Conservation (phyloP, 1,140 invertebrate species). For the Lutraria rhynchaena region DNA sequence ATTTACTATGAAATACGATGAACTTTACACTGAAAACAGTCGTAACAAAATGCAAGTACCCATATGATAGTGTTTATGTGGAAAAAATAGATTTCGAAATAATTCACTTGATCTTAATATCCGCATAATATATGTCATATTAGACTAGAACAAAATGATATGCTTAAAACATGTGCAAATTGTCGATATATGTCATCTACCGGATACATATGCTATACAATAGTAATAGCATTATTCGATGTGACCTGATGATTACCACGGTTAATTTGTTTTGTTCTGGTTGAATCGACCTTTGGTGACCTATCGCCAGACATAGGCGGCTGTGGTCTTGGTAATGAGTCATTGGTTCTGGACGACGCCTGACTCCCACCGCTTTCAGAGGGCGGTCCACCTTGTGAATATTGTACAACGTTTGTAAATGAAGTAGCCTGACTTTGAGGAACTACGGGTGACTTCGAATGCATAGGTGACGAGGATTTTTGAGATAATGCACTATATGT, state of each 20-base stretch:
- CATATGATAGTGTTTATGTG: too few relatives aligned
- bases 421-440: slow-evolving; percentile 24
- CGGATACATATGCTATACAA: slow-evolving; percentile 27
- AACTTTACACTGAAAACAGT: too few relatives aligned
- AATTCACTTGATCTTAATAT: too few relatives aligned
- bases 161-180: too few relatives aligned
- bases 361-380: slow-evolving; percentile 10
- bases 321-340: background rate
- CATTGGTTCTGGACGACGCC: background rate
- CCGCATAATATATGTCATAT: too few relatives aligned
- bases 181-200: too few relatives aligned
- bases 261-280: slow-evolving; percentile 24
- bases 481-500: slow-evolving; percentile 57
- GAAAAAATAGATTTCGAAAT: too few relatives aligned
- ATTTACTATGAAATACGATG: too few relatives aligned
- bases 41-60: too few relatives aligned
- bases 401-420: slow-evolving; percentile 14
- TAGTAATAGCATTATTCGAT: slow-evolving; percentile 59
- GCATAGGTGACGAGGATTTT: slow-evolving; percentile 56
- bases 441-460: slow-evolving; percentile 53
- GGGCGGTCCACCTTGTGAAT: background rate
- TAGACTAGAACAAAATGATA: too few relatives aligned
- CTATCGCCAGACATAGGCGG: background rate
- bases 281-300: slow-evolving; percentile 19
- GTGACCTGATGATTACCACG: slow-evolving; percentile 19